These are phyloP conservation scores for Amblyopsis rosae DNA, from an alignment of 2,113 vertebrate genomes.

Conservation along the genomic window DNA sequence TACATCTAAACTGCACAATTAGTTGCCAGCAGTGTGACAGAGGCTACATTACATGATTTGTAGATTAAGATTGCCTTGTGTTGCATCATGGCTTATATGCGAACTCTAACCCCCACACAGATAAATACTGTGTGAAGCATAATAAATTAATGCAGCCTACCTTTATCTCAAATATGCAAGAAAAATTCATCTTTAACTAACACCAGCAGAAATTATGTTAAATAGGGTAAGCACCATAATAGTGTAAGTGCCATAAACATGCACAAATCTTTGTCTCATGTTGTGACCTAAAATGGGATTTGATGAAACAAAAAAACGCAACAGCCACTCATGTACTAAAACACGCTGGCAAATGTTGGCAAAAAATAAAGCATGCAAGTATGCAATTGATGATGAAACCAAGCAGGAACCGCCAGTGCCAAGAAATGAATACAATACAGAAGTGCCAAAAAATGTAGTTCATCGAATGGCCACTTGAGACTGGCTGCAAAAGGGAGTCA, in stretches of 20 bases:
- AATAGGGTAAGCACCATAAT: background rate
- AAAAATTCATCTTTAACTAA: conserved; percentile 6
- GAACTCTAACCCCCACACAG: background rate
- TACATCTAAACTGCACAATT: background rate
- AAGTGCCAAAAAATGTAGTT: no score
- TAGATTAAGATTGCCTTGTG: background rate
- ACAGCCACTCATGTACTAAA: no score
- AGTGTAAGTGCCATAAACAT: background rate
- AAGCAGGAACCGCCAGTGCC: no score
- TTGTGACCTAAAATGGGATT: no score
- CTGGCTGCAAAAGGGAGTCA: no score
- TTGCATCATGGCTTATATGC: conserved; percentile 9
- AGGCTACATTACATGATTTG: background rate
- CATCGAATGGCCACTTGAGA: no score
- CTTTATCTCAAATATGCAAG: background rate
- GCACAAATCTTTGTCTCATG: background rate
- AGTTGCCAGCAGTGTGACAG: conserved; percentile 5
- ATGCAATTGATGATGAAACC: no score
- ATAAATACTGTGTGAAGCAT: no score
- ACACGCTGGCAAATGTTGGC: no score
- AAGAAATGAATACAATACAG: no score
- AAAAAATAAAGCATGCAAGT: no score
- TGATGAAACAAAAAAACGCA: no score
- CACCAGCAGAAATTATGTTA: background rate
- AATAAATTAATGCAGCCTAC: background rate